Base-by-base conservation (phyloP, 1,140 invertebrate species). In the Zaprionus nigranus region DNA sequence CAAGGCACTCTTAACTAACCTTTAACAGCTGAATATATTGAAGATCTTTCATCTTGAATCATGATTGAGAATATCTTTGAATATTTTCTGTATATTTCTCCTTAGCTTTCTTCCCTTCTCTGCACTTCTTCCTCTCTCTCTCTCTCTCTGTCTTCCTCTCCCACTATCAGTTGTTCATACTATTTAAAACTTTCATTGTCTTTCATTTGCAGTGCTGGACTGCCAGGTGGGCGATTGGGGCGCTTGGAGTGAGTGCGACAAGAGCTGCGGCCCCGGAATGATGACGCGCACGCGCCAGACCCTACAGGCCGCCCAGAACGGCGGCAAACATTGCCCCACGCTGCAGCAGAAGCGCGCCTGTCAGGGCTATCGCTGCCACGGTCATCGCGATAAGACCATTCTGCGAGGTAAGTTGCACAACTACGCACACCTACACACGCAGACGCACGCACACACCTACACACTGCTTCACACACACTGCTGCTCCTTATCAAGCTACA, bases 171-270 rank as follows among this genome's bases (percentile, higher is more conserved):
- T 34, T 34, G 30, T 34, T 34, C 30, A 34, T 34, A 9, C 3
- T 34, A 3, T 46, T 46, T 6, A 17, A 46, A 46, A 46, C 40
- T 38, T 59, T 28, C 36, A 2, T 51, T 13, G 24, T 17, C 40
- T 46, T 17, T 46, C 3, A 34, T 34, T 94, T 94, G 6, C 86
- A 97, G 97, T 97, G 61, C 93, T 96, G 58, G 97, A 97, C 92
- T 97, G 97, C 92, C 94, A 95, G 78, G 96, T 97, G 38, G 95
- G 95, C 28, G 94, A 94, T 15, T 97, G 96, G 96, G 95, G 95
- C 5, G 92, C 94, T 2, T 97, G 97, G 97, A 95, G 95, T 7
- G 93, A 94, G 0, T 97, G 97, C 88, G 95, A 96, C 91, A 95
- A 95, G 2, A 94, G 94, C 61, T 97, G 97, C 85, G 97, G 96